Evolutionary conservation across 2,797 vertebrate genomes (phyloP).

Genomic region (Danio kyathit): DNA sequence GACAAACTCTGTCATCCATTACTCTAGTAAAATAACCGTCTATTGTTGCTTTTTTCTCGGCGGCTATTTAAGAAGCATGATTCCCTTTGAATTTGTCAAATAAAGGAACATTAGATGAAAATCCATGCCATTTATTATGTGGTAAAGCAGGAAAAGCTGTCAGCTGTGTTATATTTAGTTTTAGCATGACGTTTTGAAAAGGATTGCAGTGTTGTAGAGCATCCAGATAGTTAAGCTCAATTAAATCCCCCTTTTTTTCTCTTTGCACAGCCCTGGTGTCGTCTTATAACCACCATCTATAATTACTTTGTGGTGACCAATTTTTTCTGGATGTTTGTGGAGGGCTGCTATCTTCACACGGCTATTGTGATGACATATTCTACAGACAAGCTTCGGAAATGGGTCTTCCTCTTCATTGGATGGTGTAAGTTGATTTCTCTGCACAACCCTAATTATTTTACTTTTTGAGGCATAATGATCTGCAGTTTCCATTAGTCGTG

Average conservation of each 20-base stretch:
- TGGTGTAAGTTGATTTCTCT: conserved; percentile 89
- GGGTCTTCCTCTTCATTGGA: conserved; percentile 97
- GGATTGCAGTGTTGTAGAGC: neutral
- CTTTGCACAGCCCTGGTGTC: conserved; percentile 89
- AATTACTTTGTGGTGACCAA: conserved; percentile 99
- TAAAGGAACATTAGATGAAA: too few species aligned
- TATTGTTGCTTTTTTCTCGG: too few species aligned
- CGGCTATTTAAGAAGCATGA: too few species aligned
- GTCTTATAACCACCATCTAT: conserved; percentile 93
- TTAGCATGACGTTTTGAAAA: neutral
- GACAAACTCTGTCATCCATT: too few species aligned
- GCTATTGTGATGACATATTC: conserved; percentile 99
- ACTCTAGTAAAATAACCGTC: too few species aligned
- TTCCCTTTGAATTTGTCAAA: too few species aligned
- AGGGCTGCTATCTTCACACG: conserved; percentile 97
- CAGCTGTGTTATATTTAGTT: neutral
- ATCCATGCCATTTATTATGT: too few species aligned
- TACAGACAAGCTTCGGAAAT: conserved; percentile 93
- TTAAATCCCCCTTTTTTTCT: conserved; percentile 16
- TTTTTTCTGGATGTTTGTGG: conserved; percentile 99
- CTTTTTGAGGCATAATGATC: neutral
- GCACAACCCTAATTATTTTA: neutral
- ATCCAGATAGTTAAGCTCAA: conserved; percentile 1
- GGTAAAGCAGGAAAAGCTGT: neutral
- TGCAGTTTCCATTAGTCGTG: neutral